Evolutionary conservation across 2,113 vertebrate genomes (phyloP).

Genomic region (Thalassarche chlororhynchos): DNA sequence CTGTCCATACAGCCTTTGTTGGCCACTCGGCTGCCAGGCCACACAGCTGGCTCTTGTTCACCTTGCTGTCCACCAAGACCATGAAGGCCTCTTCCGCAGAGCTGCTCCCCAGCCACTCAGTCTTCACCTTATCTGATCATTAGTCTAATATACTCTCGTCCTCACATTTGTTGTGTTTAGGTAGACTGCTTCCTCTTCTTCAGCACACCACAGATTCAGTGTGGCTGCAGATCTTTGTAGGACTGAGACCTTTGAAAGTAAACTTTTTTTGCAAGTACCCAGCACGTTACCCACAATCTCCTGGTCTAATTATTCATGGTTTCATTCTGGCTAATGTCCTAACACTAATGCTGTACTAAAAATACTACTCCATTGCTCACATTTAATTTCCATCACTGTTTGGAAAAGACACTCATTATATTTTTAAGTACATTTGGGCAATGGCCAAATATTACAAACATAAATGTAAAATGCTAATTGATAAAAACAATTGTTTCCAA

Average conservation of each 20-base stretch:
- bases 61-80: not conserved
- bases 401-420: constrained; percentile 11
- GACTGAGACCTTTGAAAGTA: not conserved
- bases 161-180: accelerated
- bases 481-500: constrained; percentile 43
- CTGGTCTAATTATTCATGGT: not conserved
- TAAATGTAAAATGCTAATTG: constrained; percentile 36
- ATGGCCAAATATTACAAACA: constrained; percentile 22
- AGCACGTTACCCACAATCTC: not conserved
- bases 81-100: not conserved
- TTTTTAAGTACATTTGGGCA: constrained; percentile 20
- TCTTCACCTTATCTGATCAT: not conserved
- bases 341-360: not conserved
- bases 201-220: not conserved
- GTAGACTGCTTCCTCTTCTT: not conserved
- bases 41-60: not conserved
- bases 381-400: constrained; percentile 17
- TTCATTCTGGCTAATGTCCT: not conserved
- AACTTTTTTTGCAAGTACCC: not conserved
- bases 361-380: not conserved
- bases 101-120: not conserved
- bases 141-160: accelerated
- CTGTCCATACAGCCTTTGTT: not conserved
- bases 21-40: not conserved
- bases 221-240: not conserved